Conservation (phyloP, 2,113 vertebrate genomes). For the Okapia johnstoni region DNA sequence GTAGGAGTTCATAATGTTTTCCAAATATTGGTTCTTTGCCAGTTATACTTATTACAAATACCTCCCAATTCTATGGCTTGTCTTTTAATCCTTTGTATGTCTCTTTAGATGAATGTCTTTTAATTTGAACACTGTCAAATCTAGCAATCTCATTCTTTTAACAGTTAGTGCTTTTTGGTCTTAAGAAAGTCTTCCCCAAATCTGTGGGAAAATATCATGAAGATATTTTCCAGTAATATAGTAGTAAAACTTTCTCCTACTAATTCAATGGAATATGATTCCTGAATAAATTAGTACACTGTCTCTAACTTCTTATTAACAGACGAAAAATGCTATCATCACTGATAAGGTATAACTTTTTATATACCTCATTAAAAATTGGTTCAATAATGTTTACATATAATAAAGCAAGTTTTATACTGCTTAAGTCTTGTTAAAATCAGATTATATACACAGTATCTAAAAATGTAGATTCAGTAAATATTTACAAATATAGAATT, state of each 20-base stretch:
- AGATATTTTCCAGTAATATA: background rate
- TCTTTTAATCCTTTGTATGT: background rate
- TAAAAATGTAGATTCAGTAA: background rate
- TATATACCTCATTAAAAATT: background rate
- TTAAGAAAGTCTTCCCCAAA: background rate
- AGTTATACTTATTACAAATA: background rate
- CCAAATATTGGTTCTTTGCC: background rate
- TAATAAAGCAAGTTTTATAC: background rate
- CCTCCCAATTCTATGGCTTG: background rate
- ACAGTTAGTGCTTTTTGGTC: background rate
- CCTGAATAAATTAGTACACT: background rate
- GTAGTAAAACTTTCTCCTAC: background rate
- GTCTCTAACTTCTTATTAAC: background rate
- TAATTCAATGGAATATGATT: background rate
- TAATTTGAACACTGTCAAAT: background rate
- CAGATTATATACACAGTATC: background rate
- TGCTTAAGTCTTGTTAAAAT: background rate
- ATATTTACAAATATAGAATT: background rate
- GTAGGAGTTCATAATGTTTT: background rate
- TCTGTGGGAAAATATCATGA: background rate
- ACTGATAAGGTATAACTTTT: background rate
- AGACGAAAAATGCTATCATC: background rate
- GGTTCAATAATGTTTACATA: background rate
- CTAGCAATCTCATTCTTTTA: background rate
- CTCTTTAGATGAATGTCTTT: background rate